These are phyloP conservation scores for Diadegma fenestrale DNA, from an alignment of 2,888 invertebrate genomes.

Conservation along the genomic window DNA sequence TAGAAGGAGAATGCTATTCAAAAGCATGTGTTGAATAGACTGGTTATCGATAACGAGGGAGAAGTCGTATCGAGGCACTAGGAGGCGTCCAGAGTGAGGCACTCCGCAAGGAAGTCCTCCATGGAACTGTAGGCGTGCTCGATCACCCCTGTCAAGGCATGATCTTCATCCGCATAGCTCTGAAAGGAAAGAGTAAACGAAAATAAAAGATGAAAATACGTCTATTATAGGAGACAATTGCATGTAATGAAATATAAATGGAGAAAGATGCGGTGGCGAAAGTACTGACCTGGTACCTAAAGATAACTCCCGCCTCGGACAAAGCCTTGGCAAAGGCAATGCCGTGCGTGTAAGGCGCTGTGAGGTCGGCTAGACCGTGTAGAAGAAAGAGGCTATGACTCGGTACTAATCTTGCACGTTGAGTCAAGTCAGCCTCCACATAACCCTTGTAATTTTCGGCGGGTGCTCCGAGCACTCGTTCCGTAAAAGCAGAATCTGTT, in stretches of 20 bases:
- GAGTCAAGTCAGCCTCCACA: conserved; percentile 96
- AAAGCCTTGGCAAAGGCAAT: conserved; percentile 95
- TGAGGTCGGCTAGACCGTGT: conserved; percentile 96
- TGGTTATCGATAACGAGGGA: conserved; percentile 79
- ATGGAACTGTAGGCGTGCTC: conserved; percentile 97
- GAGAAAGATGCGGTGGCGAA: neutral
- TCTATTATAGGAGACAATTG: neutral
- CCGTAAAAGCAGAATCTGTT: conserved; percentile 97
- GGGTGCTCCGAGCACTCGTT: conserved; percentile 95
- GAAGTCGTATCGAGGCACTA: conserved; percentile 84
- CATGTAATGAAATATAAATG: neutral
- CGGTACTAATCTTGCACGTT: conserved; percentile 94
- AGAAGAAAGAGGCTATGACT: conserved; percentile 94
- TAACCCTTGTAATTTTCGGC: conserved; percentile 95
- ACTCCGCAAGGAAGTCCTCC: conserved; percentile 96
- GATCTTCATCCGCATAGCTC: conserved; percentile 97
- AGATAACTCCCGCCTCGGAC: conserved; percentile 94
- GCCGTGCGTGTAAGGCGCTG: conserved; percentile 97
- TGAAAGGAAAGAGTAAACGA: conserved; percentile 85
- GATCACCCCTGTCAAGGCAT: conserved; percentile 93
- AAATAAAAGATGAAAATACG: neutral
- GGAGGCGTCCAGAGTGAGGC: conserved; percentile 93
- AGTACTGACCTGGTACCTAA: conserved; percentile 93
- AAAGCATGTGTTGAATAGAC: conserved; percentile 73
- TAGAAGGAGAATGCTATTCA: conserved; percentile 57